These are phyloP conservation scores for Crematogaster levior DNA, from an alignment of 2,888 invertebrate genomes.

Conservation along the genomic window DNA sequence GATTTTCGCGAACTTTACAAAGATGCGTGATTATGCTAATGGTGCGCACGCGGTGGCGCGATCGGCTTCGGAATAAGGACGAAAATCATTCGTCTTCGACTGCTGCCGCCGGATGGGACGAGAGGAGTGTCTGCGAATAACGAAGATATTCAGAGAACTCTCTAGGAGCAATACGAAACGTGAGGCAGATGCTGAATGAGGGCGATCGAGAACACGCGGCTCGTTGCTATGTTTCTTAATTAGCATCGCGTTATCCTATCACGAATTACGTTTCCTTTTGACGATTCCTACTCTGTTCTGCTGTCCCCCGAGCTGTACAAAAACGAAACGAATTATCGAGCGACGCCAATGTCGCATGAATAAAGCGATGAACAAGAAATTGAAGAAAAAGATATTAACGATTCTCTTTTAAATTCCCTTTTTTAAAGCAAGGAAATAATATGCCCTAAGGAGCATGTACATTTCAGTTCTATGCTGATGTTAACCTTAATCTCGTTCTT, in stretches of 20 bases:
- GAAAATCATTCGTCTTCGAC: constrained; percentile 55
- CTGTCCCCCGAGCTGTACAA: not conserved
- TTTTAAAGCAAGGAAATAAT: not conserved
- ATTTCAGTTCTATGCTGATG: not conserved
- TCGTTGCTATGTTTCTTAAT: constrained; percentile 49
- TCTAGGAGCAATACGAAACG: constrained; percentile 45
- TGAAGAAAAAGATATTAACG: not conserved
- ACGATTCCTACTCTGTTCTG: not conserved
- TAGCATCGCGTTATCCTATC: constrained; percentile 48
- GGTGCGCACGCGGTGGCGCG: constrained; percentile 41
- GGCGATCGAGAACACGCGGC: constrained; percentile 23
- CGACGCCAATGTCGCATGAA: not conserved
- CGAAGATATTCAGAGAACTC: constrained; percentile 50
- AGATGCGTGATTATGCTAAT: constrained; percentile 71
- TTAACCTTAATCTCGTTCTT: too few species aligned
- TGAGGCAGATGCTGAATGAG: constrained; percentile 41
- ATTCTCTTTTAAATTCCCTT: not conserved
- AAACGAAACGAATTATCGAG: constrained; percentile 17
- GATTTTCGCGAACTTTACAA: constrained; percentile 65
- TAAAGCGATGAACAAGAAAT: constrained; percentile 15
- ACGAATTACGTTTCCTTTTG: constrained; percentile 14
- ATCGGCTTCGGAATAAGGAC: constrained; percentile 27
- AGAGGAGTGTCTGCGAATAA: constrained; percentile 45
- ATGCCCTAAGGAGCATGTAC: not conserved
- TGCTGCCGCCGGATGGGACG: constrained; percentile 27